Evolutionary conservation across 2,888 invertebrate species (phyloP).

Genomic region (Agonopterix heracliana): DNA sequence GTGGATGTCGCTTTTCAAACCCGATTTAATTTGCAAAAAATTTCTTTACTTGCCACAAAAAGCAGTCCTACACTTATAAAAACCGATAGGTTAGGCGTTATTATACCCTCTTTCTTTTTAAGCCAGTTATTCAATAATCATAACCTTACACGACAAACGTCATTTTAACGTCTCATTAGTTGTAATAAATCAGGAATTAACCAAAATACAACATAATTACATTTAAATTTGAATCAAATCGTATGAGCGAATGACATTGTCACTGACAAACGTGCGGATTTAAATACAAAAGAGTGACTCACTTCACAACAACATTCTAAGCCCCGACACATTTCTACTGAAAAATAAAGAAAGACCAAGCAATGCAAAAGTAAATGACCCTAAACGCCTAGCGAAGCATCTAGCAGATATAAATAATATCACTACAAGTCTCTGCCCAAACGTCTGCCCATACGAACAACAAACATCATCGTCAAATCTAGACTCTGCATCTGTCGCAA

Average conservation of each 20-base stretch:
- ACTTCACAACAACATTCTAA: conserved; percentile 25
- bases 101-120: too few species aligned
- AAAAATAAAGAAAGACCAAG: conserved; percentile 37
- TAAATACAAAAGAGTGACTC: conserved; percentile 11
- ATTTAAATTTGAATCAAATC: too few species aligned
- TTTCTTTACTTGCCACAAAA: too few species aligned
- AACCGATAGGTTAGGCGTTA: too few species aligned
- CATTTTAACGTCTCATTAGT: too few species aligned
- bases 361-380: conserved; percentile 55
- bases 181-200: neutral
- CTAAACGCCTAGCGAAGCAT: conserved; percentile 54
- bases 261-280: conserved; percentile 4
- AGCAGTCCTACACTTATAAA: too few species aligned
- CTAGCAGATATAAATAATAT: conserved; percentile 62
- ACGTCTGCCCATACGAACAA: neutral
- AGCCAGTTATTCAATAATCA: neutral
- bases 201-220: too few species aligned
- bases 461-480: conserved; percentile 18
- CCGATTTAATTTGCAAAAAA: too few species aligned
- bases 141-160: neutral
- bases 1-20: too few species aligned
- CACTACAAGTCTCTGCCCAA: conserved; percentile 27
- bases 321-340: conserved; percentile 29
- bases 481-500: conserved; percentile 24
- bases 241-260: conserved; percentile 2